Conservation (phyloP, 2,888 invertebrate genomes). For the Apotomis capreana region DNA sequence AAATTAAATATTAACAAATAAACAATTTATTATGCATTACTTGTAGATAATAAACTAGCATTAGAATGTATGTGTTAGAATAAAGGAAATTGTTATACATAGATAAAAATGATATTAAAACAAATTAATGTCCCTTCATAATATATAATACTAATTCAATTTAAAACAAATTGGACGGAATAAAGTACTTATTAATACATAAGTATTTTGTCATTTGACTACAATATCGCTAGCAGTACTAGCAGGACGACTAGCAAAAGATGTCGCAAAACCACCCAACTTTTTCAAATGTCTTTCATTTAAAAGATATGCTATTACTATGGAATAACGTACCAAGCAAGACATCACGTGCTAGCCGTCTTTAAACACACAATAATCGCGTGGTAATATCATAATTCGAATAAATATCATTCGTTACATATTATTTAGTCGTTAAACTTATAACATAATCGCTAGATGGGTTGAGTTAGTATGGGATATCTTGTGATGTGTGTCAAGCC, state of each 20-base stretch:
- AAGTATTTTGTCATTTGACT: constrained; percentile 29
- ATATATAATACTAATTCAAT: constrained; percentile 13
- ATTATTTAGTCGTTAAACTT: constrained; percentile 1
- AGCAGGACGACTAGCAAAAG: constrained; percentile 11
- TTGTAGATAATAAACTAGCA: constrained; percentile 21
- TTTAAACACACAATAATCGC: constrained; percentile 2
- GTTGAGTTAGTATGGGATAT: neutral
- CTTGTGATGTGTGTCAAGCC: constrained; percentile 50
- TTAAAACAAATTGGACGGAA: constrained; percentile 42
- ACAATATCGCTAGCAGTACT: constrained; percentile 10
- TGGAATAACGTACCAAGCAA: neutral
- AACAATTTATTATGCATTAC: constrained; percentile 67
- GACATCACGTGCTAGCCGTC: neutral
- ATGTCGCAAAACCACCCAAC: neutral
- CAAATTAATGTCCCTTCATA: constrained; percentile 12
- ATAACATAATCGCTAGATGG: constrained; percentile 20
- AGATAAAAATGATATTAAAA: neutral
- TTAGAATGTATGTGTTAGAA: constrained; percentile 49
- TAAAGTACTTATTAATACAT: constrained; percentile 23
- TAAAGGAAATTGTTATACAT: constrained; percentile 3
- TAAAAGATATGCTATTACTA: neutral
- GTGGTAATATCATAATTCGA: neutral
- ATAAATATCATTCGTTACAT: constrained; percentile 15
- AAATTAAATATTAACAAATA: constrained; percentile 82
- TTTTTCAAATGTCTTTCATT: neutral